Base-by-base conservation (phyloP, 2,888 invertebrate species). In the Drosophila niveifrons region DNA sequence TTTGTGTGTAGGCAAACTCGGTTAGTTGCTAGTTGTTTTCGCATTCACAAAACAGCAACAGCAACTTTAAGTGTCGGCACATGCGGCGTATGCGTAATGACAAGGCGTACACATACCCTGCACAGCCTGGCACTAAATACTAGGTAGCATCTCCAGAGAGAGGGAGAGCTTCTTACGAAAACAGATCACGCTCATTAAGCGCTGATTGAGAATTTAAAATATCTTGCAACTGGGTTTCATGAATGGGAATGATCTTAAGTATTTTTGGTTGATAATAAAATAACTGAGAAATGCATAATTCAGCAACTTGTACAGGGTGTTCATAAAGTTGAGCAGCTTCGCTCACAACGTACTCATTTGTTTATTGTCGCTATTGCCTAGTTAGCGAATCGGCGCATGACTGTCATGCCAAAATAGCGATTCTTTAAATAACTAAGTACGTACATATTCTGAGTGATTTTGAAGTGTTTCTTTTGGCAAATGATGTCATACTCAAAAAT, bases 1-100 rank as follows among this genome's bases (percentile, higher is more conserved):
- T 43, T 65, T 57, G 51, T 66, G 82, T 86, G 81, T 86, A 80
- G 78, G 82, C 67, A 80, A 86, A 75, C 66, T 72, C 18, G 61
- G 70, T 48, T 36, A 36, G 36, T 36, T 11, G 39, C 39, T 80
- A 69, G 68, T 68, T 59, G 36, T 66, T 79, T 78, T 68, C 48
- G 65, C 59, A 66, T 67, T 80, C 66, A 43, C 17, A 58, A 41
- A 55, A 64, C 75, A 58, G 48, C 62, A 70, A 63, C 59, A 34
- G 23, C 44, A 34, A 52, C 64, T 52, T 82, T 83, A 82, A 88
- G 82, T 82, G 81, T 67, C 72, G 78, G 89, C 89, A 86, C 82
- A 82, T 82, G 89, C 68, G 78, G 82, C 83, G 82, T 83, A 82
- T 82, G 78, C 72, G 74, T 77, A 86, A 80, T 78, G 59, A 2